Base-by-base conservation (phyloP, 1,140 invertebrate species). In the Cylas formicarius region DNA sequence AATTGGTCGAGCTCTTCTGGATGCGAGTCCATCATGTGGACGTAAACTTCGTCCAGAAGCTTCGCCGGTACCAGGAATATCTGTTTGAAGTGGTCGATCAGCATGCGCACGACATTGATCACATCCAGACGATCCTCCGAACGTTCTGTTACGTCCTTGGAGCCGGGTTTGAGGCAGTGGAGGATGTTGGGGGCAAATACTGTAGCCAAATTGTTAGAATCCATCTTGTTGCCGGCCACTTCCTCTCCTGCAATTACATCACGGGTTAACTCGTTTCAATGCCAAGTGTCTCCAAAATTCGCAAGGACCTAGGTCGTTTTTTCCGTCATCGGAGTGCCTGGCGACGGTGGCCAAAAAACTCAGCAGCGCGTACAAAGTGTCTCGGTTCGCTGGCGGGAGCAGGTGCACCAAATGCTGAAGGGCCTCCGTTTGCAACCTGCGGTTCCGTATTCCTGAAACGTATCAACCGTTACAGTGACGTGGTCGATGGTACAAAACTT, bases 121-220 rank as follows among this genome's bases (percentile, higher is more conserved):
- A 90, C 84, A 61, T 93, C 90, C 44, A 83, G 78, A 10, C 86
- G 71, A 60, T 92, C 86, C 53, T 86, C 84, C 1, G 84, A 74
- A 54, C 83, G 72, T 48, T 85, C 81, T 6, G 75, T 72, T 56
- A 72, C 31, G 28, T 54, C 52, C 55, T 72, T 80, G 16, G 72
- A 62, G 44, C 77, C 75, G 16, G 75, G 75, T 55, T 78, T 82
- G 44, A 82, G 75, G 43, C 75, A 81, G 56, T 92, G 88, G 28
- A 95, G 74, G 56, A 96, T 88, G 63, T 94, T 95, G 1, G 91
- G 91, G 2, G 90, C 91, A 66, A 96, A 91, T 16, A 95, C 76
- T 3, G 90, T 95, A 0, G 91, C 90, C 45, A 96, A 69, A 66
- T 93, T 95, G 26, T 78, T 83, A 8, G 84, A 80, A 63, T 93